Evolutionary conservation across 2,888 invertebrate species (phyloP).

Genomic region (Pollenia amentaria): DNA sequence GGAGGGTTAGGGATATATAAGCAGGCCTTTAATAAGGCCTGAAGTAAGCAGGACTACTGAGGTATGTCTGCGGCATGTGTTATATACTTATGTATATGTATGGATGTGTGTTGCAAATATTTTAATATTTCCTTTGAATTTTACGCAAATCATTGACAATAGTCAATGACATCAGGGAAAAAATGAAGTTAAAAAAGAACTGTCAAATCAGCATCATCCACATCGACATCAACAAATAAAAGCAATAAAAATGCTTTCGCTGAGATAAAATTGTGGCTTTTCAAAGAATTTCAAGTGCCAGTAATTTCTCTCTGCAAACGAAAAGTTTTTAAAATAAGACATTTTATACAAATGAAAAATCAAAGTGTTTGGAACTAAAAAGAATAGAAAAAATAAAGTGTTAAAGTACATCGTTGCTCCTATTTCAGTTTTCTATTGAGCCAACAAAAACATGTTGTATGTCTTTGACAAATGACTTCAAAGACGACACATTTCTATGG

Average conservation of each 20-base stretch:
- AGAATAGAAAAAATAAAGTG: slow-evolving; percentile 38
- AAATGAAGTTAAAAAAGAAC: slow-evolving; percentile 34
- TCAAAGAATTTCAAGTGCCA: slow-evolving; percentile 44
- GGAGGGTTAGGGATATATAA: too few relatives aligned
- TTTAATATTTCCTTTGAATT: slow-evolving; percentile 59
- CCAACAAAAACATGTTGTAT: slow-evolving; percentile 53
- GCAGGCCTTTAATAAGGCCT: too few relatives aligned
- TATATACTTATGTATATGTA: not conserved
- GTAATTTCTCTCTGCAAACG: slow-evolving; percentile 2
- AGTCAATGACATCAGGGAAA: slow-evolving; percentile 1
- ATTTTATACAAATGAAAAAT: slow-evolving; percentile 37
- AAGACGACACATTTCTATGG: slow-evolving; percentile 30
- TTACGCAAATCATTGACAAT: slow-evolving; percentile 66
- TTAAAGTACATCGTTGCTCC: slow-evolving; percentile 40
- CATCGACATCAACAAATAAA: slow-evolving; percentile 39
- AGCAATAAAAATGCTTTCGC: slow-evolving; percentile 37
- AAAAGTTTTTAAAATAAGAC: slow-evolving; percentile 1
- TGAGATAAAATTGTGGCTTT: slow-evolving; percentile 59
- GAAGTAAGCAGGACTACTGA: too few relatives aligned
- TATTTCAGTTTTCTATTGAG: slow-evolving; percentile 44
- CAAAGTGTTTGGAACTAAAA: slow-evolving; percentile 5
- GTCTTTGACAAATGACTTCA: slow-evolving; percentile 70
- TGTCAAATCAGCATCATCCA: slow-evolving; percentile 72
- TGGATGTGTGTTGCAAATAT: not conserved
- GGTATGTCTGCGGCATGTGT: not conserved